Conservation (phyloP, 2,888 invertebrate species). For the Oligia fasciuncula region DNA sequence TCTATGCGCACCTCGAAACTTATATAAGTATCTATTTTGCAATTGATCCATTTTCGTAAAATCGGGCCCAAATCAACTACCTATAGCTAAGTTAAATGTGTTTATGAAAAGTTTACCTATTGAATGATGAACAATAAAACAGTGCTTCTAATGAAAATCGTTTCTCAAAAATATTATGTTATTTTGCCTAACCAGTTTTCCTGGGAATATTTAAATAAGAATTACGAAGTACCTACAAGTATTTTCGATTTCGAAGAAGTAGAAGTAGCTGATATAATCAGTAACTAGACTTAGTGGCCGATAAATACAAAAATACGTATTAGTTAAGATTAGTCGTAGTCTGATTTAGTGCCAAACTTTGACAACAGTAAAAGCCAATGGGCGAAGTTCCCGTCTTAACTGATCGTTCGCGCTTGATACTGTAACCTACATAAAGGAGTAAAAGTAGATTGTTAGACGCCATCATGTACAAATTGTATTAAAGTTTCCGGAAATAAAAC, state of each 20-base stretch:
- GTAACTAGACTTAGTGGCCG: constrained; percentile 18
- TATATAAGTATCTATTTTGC: no score
- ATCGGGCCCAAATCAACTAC: not conserved
- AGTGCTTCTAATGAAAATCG: not conserved
- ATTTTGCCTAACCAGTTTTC: not conserved
- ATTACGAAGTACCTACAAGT: not conserved
- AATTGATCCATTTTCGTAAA: not conserved
- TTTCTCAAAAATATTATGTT: constrained; percentile 11
- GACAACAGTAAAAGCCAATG: constrained; percentile 80
- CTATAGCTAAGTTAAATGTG: not conserved
- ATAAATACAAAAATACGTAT: constrained; percentile 64
- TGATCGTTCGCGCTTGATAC: constrained; percentile 79
- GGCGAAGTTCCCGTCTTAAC: constrained; percentile 77
- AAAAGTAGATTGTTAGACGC: constrained; percentile 61
- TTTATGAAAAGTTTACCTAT: not conserved
- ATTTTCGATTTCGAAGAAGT: not conserved
- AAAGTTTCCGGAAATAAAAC: constrained; percentile 58
- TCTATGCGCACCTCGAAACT: not conserved
- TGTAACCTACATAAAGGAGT: constrained; percentile 66
- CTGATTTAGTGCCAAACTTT: constrained; percentile 81
- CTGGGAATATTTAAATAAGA: constrained; percentile 5
- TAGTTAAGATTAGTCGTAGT: constrained; percentile 68
- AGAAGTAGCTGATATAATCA: constrained; percentile 5
- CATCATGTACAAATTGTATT: constrained; percentile 41
- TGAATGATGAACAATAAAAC: not conserved